Evolutionary conservation across 2,888 invertebrate species (phyloP).

Genomic region (Neria commutata): DNA sequence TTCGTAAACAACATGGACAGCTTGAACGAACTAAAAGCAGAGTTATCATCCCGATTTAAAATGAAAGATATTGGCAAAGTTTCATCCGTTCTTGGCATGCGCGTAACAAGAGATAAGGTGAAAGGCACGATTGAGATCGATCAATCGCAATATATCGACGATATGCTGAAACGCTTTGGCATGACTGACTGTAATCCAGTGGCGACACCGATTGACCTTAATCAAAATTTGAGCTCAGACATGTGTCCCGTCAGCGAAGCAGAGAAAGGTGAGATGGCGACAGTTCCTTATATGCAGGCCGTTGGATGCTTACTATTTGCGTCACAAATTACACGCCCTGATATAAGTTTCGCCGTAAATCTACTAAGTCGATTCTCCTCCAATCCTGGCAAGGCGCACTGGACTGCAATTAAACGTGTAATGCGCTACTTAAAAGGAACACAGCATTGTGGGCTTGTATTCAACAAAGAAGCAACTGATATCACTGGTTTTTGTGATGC

Average conservation of each 20-base stretch:
- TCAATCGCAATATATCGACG: background rate
- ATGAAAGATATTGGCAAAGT: slow-evolving; percentile 14
- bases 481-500: background rate
- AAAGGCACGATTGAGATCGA: slow-evolving; percentile 6
- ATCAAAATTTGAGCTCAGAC: too few relatives aligned
- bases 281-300: background rate
- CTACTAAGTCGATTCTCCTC: background rate
- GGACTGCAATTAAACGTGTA: background rate
- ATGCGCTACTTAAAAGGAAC: background rate
- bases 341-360: background rate
- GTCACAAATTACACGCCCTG: background rate
- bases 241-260: too few relatives aligned
- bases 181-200: background rate
- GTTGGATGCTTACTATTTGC: background rate
- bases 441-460: background rate
- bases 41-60: slow-evolving; percentile 9
- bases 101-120: slow-evolving; percentile 4
- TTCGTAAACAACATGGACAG: slow-evolving; percentile 9
- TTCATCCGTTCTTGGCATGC: slow-evolving; percentile 15
- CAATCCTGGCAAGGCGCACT: background rate
- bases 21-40: slow-evolving; percentile 1
- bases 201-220: background rate
- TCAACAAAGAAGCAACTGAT: background rate
- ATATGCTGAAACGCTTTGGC: background rate
- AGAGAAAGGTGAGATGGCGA: background rate